Base-by-base conservation (phyloP, 1,140 invertebrate species). In the Trypoxylus dichotomus region DNA sequence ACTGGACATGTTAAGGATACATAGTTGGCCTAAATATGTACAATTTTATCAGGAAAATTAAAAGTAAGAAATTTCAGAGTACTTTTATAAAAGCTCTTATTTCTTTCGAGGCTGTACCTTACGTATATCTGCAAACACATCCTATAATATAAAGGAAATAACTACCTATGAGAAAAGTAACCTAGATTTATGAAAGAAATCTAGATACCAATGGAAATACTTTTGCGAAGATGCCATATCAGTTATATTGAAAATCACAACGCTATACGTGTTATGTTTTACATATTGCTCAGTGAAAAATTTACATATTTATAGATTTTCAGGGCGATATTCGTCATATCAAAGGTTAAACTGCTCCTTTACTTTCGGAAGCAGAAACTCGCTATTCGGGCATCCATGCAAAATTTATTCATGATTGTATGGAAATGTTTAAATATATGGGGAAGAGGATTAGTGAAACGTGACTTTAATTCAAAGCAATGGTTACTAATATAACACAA, bases 251-350 rank as follows among this genome's bases (percentile, higher is more conserved):
- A 54, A 54, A 47, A 54, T 19, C 47, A n/a, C 47, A n/a, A 19
- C 15, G 15, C 11, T 54, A n/a, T 54, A 54, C 13, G 47, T 54
- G 47, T 19, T 13, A 54, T 54, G 19, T 54, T 54, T 54, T 19
- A 19, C 47, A 54, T 54, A n/a, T 19, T 54, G 19, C 47, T 19
- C 47, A 54, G 47, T 54, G 47, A 54, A 54, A 54, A 54, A 54
- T 54, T 54, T 54, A 54, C 47, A 54, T 54, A 54, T 54, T 54
- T 54, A 54, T 54, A 54, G 47, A 54, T 54, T 54, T 54, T 19
- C 47, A 54, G 6, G 19, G 6, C 47, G 47, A 54, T 54, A 54
- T 37, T n/a, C 47, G 13, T 19, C 15, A 54, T 54, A 54, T 54
- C 11, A 54, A 19, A 54, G 6, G 1, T n/a, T 54, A 54, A 19